Evolutionary conservation across 30 jellyfish, hydroid and myxozoan genomes (phyloP).

Genomic region (Cassiopea xamachana): DNA sequence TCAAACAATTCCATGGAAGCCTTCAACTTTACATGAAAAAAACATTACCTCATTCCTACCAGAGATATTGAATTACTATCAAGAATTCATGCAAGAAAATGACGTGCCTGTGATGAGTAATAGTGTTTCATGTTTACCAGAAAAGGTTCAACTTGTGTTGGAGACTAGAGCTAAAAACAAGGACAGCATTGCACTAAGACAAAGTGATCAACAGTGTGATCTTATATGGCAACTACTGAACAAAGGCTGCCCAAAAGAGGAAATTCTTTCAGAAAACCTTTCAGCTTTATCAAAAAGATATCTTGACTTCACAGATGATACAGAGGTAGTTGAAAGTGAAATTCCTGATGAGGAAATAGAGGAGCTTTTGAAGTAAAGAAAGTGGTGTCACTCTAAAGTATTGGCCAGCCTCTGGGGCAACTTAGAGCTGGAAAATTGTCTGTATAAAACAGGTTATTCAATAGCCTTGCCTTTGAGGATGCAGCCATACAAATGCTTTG

Average conservation of each 20-base stretch:
- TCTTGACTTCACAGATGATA: conserved; percentile 32
- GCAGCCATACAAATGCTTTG: no score
- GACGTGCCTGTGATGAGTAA: neutral
- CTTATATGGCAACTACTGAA: conserved; percentile 36
- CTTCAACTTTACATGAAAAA: conserved; percentile 15
- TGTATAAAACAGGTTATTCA: no score
- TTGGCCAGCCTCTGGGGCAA: no score
- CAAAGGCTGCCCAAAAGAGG: conserved; percentile 65
- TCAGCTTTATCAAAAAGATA: conserved; percentile 35
- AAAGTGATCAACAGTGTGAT: conserved; percentile 8
- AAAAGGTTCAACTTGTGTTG: conserved; percentile 10
- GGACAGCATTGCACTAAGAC: neutral
- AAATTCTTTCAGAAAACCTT: conserved; percentile 5
- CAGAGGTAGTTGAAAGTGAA: conserved; percentile 33
- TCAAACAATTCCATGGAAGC: conserved; percentile 68
- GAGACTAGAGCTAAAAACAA: neutral
- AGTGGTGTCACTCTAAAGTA: neutral
- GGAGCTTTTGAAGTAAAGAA: conserved; percentile 1
- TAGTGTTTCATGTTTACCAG: conserved; percentile 2
- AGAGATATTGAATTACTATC: conserved; percentile 37
- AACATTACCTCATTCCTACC: conserved; percentile 35
- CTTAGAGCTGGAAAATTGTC: no score
- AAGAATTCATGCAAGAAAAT: conserved; percentile 25
- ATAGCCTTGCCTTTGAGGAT: no score
- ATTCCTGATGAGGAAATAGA: conserved; percentile 64